Evolutionary conservation across 2,888 invertebrate species (phyloP), one percentile per base, ranked within the genome.

Genomic region (Philereme transversata): DNA sequence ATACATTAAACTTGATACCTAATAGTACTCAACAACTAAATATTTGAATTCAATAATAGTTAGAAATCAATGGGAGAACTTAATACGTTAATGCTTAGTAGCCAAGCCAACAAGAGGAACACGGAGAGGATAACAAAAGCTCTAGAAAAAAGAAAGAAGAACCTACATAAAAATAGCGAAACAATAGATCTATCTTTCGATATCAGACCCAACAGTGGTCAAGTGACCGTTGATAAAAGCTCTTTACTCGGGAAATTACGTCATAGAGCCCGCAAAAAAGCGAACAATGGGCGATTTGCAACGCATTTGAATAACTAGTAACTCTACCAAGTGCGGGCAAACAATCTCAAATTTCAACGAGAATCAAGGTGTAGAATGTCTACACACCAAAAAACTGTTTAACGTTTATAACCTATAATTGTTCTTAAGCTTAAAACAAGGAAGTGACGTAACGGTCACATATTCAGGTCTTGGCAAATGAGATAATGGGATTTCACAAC

Each of bases 401-500:
- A 72, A 71, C 70, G 80, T 81, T 78, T 75, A 72, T 72, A 70
- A 70, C 67, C 73, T 69, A 76, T 76, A 75, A 76, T 75, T 77
- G 75, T 78, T 74, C 43, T 71, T 72, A 73, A 63, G 72, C 72
- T 72, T 68, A 69, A 71, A 78, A 77, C 71, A 75, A 80, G 79
- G 75, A 79, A 78, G 75, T 81, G 78, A 79, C 76, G 78, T 76
- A 81, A 79, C 54, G 48, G 60, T 63, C 59, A 68, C 62, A 61
- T 50, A 40, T 33, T 33, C 63, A 53, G 55, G 61, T 59, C 60
- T 58, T 56, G 53, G 51, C 52, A 48, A 50, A 62, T 49, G 45
- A 65, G 57, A 71, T 66, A 72, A 71, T 70, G 61, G 63, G 46
- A 51, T 64, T 58, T 60, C 64, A 64, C 60, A 65, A 64, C 60